phyloP scores from a whole-genome alignment of 2,113 vertebrate species.

The Eurystomus gularis region DNA sequence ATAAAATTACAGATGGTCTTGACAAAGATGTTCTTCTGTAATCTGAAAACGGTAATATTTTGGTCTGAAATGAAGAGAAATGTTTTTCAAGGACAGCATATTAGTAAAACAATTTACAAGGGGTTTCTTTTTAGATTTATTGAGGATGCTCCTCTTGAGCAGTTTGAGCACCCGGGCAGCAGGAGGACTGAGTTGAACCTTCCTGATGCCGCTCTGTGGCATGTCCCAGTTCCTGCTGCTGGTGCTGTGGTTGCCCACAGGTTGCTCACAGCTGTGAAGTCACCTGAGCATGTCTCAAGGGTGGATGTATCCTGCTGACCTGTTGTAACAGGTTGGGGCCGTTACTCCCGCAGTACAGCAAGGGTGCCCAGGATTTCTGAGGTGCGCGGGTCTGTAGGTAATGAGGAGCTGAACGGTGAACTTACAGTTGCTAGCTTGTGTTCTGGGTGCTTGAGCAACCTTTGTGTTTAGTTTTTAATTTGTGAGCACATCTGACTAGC shows the following conservation, averaged over 20 bases:
- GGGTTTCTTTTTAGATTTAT: background rate
- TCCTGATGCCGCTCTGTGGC: no score
- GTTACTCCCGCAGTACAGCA: no score
- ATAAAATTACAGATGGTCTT: background rate
- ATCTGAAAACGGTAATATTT: background rate
- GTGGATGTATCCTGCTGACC: background rate
- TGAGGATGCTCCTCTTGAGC: background rate
- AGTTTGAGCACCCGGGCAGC: background rate
- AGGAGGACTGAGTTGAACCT: background rate
- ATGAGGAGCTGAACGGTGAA: background rate
- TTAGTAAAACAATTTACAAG: background rate
- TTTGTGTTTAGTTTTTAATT: background rate
- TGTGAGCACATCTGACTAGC: background rate
- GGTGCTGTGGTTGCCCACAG: background rate
- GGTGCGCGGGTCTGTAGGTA: background rate
- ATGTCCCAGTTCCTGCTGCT: background rate
- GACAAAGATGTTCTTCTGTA: background rate
- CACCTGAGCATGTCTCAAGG: rapidly evolving
- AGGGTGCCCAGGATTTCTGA: no score
- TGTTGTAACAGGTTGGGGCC: no score
- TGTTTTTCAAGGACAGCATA: background rate
- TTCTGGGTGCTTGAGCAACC: background rate
- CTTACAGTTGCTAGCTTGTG: background rate
- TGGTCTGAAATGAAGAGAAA: background rate
- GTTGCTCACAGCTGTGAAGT: background rate